phyloP scores from a whole-genome alignment of 2,888 invertebrate genomes.

The Aporophyla nigra region DNA sequence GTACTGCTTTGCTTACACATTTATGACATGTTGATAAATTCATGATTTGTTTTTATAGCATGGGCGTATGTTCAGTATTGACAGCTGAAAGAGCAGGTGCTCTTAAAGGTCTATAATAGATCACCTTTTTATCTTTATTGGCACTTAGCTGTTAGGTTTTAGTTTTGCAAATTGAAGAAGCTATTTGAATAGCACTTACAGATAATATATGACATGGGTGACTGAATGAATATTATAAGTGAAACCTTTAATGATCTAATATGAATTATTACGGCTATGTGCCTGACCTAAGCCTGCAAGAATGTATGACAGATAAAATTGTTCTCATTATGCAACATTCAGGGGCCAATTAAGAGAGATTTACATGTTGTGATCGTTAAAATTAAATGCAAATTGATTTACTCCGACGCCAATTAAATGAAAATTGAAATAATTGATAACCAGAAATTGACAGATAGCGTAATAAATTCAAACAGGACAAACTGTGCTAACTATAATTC shows the following conservation, averaged over 20 bases:
- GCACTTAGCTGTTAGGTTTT: conserved; percentile 11
- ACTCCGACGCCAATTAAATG: conserved; percentile 29
- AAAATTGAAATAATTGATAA: conserved; percentile 48
- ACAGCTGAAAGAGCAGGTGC: conserved; percentile 62
- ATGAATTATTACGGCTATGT: neutral
- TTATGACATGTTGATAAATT: conserved; percentile 44
- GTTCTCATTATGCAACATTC: neutral
- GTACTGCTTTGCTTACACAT: conserved; percentile 35
- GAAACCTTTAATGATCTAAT: neutral
- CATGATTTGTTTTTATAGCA: conserved; percentile 43
- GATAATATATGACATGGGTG: neutral
- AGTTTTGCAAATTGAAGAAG: conserved; percentile 33
- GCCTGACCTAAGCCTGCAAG: neutral
- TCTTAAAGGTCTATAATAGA: conserved; percentile 33
- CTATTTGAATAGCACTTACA: conserved; percentile 13
- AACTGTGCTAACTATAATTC: conserved; percentile 59
- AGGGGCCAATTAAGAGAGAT: neutral
- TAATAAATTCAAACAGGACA: conserved; percentile 55
- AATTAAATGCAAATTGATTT: conserved; percentile 33
- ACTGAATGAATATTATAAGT: conserved; percentile 2
- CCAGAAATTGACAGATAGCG: conserved; percentile 42
- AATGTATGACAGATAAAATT: neutral
- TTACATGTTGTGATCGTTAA: neutral
- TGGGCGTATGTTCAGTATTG: conserved; percentile 29
- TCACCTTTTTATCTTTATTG: conserved; percentile 39